These are phyloP conservation scores for Schlechtendalia chinensis DNA, from an alignment of 1,140 invertebrate species.

Conservation along the genomic window DNA sequence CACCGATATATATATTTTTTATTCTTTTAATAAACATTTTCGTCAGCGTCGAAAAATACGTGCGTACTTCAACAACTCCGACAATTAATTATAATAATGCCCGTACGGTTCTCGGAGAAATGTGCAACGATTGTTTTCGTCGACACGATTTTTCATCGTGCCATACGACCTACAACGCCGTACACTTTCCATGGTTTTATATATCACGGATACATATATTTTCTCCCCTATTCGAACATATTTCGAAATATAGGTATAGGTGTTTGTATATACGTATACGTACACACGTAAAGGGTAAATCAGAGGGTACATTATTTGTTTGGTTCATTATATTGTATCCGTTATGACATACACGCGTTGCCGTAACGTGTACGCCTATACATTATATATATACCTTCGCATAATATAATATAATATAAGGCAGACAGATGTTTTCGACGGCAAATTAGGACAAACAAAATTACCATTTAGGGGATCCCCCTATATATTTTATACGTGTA, in stretches of 20 bases:
- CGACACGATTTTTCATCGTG: no score
- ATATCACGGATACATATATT: neutral
- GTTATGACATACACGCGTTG: conserved; percentile 10
- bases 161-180: no score
- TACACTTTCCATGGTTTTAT: no score
- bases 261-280: neutral
- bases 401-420: conserved; percentile 11
- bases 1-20: conserved; percentile 1
- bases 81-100: conserved; percentile 27
- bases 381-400: neutral
- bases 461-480: conserved; percentile 25
- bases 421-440: conserved; percentile 32
- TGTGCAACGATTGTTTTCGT: no score
- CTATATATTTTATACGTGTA: no score
- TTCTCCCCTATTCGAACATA: neutral
- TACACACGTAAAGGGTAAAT: neutral
- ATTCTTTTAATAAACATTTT: conserved; percentile 27
- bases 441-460: conserved; percentile 38
- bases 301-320: conserved; percentile 29
- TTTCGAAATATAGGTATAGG: neutral
- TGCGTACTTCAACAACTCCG: neutral
- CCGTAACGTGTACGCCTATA: neutral
- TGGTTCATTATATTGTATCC: conserved; percentile 37
- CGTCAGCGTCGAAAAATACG: neutral
- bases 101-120: neutral